Evolutionary conservation across 2,113 vertebrate species (phyloP).

Genomic region (Epinephelus lanceolatus): DNA sequence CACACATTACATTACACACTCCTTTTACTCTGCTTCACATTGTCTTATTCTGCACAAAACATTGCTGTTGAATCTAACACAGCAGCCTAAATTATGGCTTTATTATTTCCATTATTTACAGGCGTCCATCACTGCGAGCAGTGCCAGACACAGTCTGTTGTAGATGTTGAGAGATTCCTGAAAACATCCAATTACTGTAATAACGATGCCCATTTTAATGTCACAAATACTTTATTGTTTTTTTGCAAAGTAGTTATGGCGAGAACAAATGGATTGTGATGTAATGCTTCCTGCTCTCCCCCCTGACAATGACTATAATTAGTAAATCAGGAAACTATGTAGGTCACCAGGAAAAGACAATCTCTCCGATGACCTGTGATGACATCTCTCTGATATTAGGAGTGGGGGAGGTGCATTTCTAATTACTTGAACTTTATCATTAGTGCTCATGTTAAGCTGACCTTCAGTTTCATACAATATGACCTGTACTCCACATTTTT

Average conservation of each 20-base stretch:
- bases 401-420: neutral
- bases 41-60: neutral
- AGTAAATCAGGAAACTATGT: conserved; percentile 58
- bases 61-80: neutral
- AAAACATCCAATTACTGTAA: neutral
- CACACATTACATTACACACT: neutral
- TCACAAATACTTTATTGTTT: neutral
- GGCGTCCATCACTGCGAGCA: neutral
- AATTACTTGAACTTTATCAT: conserved; percentile 39
- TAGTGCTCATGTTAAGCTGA: conserved; percentile 2
- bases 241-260: conserved; percentile 4
- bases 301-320: conserved; percentile 50
- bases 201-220: neutral
- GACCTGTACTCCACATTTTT: neutral
- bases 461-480: neutral
- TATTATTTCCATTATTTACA: neutral
- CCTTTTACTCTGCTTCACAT: neutral
- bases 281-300: conserved; percentile 26
- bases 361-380: conserved; percentile 52
- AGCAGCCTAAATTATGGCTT: neutral
- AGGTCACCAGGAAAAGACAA: conserved; percentile 57
- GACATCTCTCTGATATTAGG: conserved; percentile 20
- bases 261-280: conserved; percentile 2
- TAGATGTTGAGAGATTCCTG: neutral
- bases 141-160: neutral